Base-by-base conservation (phyloP, 2,888 invertebrate genomes). In the Augiades crinisus region DNA sequence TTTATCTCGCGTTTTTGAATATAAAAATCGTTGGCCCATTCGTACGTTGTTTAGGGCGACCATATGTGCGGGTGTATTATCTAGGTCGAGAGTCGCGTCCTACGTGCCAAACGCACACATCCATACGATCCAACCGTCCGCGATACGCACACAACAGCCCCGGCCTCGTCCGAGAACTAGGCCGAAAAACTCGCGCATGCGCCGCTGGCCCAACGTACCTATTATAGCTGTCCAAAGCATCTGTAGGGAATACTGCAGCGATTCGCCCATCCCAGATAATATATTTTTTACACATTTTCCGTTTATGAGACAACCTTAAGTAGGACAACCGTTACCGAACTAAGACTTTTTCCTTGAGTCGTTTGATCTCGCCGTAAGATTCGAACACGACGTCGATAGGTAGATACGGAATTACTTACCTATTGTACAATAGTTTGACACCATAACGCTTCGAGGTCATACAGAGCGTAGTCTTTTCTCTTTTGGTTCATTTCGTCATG, bases 141-240 rank as follows among this genome's bases (percentile, higher is more conserved):
- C 58, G 44, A 53, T 44, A 55, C 55, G 55, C 68, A 62, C 68
- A 64, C 65, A 60, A 51, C 36, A 19, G 31, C 36, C 47, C 43
- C 61, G 67, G 58, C 72, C 72, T 63, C 74, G 67, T 69, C 67
- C 65, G 64, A 65, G 65, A 82, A 75, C 71, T 81, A 79, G 82
- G 82, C 75, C 81, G 67, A 75, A 79, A 75, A 78, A 75, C 68
- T 72, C 73, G 72, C 81, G 78, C 81, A 75, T 77, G 79, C 78
- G 72, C 34, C 40, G 49, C 49, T 24, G 14, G 41, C 22, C 40
- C 40, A 34, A 49, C n/a, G n/a, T 34, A 38, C 63, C 54, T 59
- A 61, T 55, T 60, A 55, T 52, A 54, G 55, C 44, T 52, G 52
- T 24, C 22, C n/a, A 40, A 31, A 45, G 5, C 13, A 36, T 24